phyloP scores from a whole-genome alignment of 2,888 invertebrate species.

The Dimorphilus gyrociliatus region DNA sequence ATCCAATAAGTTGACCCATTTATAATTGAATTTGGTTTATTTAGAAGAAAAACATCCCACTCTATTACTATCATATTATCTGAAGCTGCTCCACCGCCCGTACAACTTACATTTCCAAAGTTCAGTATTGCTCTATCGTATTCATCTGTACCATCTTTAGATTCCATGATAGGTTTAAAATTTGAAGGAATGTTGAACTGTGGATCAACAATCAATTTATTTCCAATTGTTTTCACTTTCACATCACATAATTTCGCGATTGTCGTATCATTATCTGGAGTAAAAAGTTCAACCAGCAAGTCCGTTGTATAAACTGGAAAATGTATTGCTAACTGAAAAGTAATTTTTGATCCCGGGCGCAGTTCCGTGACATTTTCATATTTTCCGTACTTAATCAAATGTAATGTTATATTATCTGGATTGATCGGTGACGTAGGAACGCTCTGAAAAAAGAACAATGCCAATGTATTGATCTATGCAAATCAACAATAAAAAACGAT shows the following conservation, averaged over 20 bases:
- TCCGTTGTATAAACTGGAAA: constrained; percentile 23
- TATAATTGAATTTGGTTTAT: constrained; percentile 8
- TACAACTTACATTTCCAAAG: constrained; percentile 21
- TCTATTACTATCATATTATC: constrained; percentile 14
- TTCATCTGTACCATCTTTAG: constrained; percentile 14
- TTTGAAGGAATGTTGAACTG: constrained; percentile 5
- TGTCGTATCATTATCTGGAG: constrained; percentile 29
- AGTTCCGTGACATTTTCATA: constrained; percentile 10
- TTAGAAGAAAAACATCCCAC: constrained; percentile 24
- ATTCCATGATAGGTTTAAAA: constrained; percentile 14
- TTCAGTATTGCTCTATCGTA: constrained; percentile 24
- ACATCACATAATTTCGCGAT: constrained; percentile 31
- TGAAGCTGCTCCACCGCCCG: background rate
- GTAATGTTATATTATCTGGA: constrained; percentile 14
- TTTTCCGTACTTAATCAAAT: constrained; percentile 9
- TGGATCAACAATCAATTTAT: constrained; percentile 11
- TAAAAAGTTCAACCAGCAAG: constrained; percentile 31
- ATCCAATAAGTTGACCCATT: constrained; percentile 22
- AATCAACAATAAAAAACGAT: no score
- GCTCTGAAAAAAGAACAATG: no score
- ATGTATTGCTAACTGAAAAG: constrained; percentile 17
- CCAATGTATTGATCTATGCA: no score
- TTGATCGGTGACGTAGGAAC: no score
- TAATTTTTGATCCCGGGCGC: constrained; percentile 17
- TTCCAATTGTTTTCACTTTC: constrained; percentile 13